Evolutionary conservation across 2,888 invertebrate species (phyloP).

Genomic region (Cepaea hortensis): DNA sequence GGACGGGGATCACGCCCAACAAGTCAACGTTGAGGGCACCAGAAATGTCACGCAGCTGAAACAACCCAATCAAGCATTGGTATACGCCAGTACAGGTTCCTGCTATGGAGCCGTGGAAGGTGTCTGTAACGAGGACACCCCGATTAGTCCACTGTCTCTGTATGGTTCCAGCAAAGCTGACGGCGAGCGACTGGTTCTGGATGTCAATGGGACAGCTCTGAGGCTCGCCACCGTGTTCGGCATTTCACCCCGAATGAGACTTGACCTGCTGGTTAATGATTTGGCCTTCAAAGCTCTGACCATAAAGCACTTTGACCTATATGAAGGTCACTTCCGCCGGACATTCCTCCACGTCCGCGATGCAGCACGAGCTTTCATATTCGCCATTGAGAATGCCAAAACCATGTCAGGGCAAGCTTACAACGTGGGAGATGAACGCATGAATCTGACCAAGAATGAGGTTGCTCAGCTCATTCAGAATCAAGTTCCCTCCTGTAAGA

Average conservation of each 20-base stretch:
- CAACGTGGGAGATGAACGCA: slow-evolving; percentile 75
- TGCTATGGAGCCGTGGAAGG: slow-evolving; percentile 75
- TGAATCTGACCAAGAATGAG: slow-evolving; percentile 75
- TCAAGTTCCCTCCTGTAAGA: slow-evolving; percentile 66
- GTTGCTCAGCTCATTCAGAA: slow-evolving; percentile 70
- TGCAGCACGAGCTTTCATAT: slow-evolving; percentile 74
- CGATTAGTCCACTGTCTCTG: slow-evolving; percentile 73
- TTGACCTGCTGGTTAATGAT: slow-evolving; percentile 75
- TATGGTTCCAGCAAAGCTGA: slow-evolving; percentile 75
- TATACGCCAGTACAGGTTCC: slow-evolving; percentile 75
- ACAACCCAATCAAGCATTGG: slow-evolving; percentile 67
- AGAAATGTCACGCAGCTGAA: slow-evolving; percentile 64
- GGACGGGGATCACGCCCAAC: slow-evolving; percentile 68
- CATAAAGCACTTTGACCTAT: slow-evolving; percentile 70
- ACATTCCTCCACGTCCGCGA: slow-evolving; percentile 75
- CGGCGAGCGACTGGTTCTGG: slow-evolving; percentile 69
- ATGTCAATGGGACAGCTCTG: slow-evolving; percentile 69
- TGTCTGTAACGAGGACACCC: slow-evolving; percentile 73
- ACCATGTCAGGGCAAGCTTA: slow-evolving; percentile 72
- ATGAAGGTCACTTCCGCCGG: slow-evolving; percentile 73
- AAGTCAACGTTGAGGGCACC: slow-evolving; percentile 73
- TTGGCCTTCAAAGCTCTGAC: slow-evolving; percentile 71
- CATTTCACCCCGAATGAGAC: slow-evolving; percentile 73
- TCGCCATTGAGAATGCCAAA: slow-evolving; percentile 71
- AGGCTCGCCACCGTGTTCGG: slow-evolving; percentile 75